A percentile compares a stretch with the other conserved stretches of the same genome.
These are phyloP conservation scores for Andrena cerasifolii DNA, from an alignment of 1,140 invertebrate species.

Conservation along the genomic window DNA sequence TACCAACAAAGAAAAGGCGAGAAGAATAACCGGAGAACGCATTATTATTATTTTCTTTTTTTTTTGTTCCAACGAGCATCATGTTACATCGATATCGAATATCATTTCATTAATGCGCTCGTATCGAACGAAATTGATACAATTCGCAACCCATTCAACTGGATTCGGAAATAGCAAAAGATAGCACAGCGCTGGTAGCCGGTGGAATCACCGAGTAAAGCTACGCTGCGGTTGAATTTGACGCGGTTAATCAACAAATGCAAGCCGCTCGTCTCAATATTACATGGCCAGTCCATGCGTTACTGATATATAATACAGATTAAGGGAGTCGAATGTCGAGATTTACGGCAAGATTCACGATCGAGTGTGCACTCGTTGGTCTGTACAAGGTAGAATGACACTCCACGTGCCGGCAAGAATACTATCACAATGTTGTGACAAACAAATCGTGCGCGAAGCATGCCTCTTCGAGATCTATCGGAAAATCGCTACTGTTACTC, in stretches of 20 bases:
- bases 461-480: background rate
- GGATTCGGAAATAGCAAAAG: constrained; percentile 3
- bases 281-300: background rate
- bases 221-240: no score
- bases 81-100: constrained; percentile 10
- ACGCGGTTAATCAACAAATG: constrained; percentile 29
- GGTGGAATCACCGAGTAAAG: no score
- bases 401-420: constrained; percentile 5
- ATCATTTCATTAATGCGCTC: background rate
- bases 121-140: constrained; percentile 13
- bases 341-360: background rate
- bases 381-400: constrained; percentile 46
- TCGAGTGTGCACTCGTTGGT: background rate
- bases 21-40: background rate
- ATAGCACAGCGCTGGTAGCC: no score
- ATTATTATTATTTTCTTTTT: no score
- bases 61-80: constrained; percentile 9
- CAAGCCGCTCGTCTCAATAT: constrained; percentile 12
- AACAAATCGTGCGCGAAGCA: background rate
- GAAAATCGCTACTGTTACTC: background rate
- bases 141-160: constrained; percentile 8
- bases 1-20: background rate
- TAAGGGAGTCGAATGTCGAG: constrained; percentile 29
- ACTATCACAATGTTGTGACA: background rate
- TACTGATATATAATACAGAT: constrained; percentile 31